phyloP scores from a whole-genome alignment of 2,888 invertebrate species.

The Acanthacorydalis orientalis region DNA sequence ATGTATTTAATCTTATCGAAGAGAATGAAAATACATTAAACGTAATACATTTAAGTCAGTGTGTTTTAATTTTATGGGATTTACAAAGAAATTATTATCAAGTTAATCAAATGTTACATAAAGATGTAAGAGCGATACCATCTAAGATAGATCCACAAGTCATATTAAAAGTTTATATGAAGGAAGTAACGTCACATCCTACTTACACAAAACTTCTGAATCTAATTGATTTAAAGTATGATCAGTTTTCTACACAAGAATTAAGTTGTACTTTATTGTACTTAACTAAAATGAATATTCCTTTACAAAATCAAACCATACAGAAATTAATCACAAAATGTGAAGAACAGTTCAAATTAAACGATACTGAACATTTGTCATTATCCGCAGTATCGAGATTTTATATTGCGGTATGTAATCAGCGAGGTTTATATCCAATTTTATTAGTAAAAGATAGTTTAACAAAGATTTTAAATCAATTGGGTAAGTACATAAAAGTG shows the following conservation, averaged over 20 bases:
- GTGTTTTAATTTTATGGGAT: conserved; percentile 23
- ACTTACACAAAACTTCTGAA: conserved; percentile 19
- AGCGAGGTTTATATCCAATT: conserved; percentile 23
- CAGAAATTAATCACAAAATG: conserved; percentile 20
- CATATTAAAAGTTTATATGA: conserved; percentile 16
- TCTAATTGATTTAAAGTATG: conserved; percentile 17
- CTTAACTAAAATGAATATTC: conserved; percentile 28
- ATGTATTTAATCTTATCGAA: conserved; percentile 21
- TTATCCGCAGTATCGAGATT: conserved; percentile 26
- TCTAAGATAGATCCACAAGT: conserved; percentile 7
- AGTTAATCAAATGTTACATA: conserved; percentile 11
- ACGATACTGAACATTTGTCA: conserved; percentile 16
- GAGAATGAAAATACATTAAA: conserved; percentile 13
- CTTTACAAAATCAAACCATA: conserved; percentile 18
- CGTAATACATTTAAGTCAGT: conserved; percentile 16
- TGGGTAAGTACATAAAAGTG: conserved; percentile 17
- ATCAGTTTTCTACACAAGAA: conserved; percentile 21
- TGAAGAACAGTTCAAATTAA: conserved; percentile 16
- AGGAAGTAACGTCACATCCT: conserved; percentile 16
- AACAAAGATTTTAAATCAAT: conserved; percentile 21
- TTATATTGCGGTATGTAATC: conserved; percentile 23
- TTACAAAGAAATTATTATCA: conserved; percentile 21
- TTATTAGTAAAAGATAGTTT: conserved; percentile 23
- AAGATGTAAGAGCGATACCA: conserved; percentile 5
- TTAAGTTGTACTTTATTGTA: conserved; percentile 28